phyloP scores from a whole-genome alignment of 2,888 invertebrate species.

The Pheosia gnoma region DNA sequence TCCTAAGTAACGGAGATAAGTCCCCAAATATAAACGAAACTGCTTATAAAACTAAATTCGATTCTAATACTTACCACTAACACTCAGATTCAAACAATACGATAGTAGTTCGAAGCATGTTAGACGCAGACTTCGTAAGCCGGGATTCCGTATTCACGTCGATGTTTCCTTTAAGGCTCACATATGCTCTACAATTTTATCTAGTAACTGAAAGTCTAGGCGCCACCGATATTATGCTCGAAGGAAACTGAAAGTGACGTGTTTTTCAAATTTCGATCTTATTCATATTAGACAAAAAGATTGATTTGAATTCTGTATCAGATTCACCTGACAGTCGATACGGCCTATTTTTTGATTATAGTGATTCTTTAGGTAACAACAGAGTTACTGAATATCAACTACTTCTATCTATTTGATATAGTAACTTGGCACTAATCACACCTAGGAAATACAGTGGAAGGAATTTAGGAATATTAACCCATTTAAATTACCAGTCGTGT shows the following conservation, averaged over 20 bases:
- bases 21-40: no score
- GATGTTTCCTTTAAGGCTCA: constrained; percentile 54
- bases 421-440: no score
- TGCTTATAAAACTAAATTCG: background rate
- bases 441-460: no score
- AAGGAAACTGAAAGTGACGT: constrained; percentile 7
- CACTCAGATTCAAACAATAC: constrained; percentile 38
- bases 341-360: no score
- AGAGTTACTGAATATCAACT: no score
- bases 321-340: no score
- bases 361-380: no score
- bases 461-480: no score
- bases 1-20: no score
- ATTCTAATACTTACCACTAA: constrained; percentile 13
- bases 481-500: no score
- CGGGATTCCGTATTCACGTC: constrained; percentile 55
- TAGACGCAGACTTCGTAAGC: constrained; percentile 34
- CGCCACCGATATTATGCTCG: constrained; percentile 35
- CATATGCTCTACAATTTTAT: constrained; percentile 59
- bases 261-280: background rate
- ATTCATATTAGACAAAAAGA: background rate
- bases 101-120: constrained; percentile 34
- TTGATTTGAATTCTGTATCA: no score
- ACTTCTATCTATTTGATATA: no score
- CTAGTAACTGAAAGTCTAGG: constrained; percentile 45